These are phyloP conservation scores for Tiliacea citrago DNA, from an alignment of 2,888 invertebrate genomes.

Conservation along the genomic window DNA sequence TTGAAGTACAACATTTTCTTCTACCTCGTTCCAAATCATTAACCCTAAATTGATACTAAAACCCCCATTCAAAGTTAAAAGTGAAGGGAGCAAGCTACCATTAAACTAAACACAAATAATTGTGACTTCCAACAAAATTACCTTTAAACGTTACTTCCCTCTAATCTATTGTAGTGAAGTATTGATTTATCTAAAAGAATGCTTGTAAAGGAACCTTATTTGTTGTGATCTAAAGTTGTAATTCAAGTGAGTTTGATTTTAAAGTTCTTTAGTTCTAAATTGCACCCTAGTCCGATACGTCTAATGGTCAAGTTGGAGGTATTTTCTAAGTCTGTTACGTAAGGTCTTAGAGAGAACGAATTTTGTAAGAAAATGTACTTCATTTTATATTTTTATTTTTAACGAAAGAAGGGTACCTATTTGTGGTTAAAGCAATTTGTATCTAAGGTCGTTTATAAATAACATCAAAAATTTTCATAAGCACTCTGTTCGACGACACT, in stretches of 20 bases:
- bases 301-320: neutral
- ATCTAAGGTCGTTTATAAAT: neutral
- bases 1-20: neutral
- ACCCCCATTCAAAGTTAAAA: neutral
- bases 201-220: constrained; percentile 12
- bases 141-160: constrained; percentile 33
- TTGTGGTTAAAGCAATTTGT: neutral
- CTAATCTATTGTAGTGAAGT: constrained; percentile 29
- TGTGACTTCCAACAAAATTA: constrained; percentile 39
- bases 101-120: constrained; percentile 42
- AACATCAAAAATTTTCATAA: no score
- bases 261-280: constrained; percentile 12
- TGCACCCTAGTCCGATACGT: constrained; percentile 22
- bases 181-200: constrained; percentile 47
- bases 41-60: neutral
- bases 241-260: neutral
- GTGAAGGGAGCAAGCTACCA: neutral
- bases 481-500: no score
- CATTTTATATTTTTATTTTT: constrained; percentile 6
- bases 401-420: neutral
- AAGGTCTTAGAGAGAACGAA: neutral
- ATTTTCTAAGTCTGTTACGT: constrained; percentile 18
- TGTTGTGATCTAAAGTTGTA: accelerated
- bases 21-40: neutral
- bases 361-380: neutral